phyloP scores from a whole-genome alignment of 2,113 vertebrate species.

The Platanista minor region DNA sequence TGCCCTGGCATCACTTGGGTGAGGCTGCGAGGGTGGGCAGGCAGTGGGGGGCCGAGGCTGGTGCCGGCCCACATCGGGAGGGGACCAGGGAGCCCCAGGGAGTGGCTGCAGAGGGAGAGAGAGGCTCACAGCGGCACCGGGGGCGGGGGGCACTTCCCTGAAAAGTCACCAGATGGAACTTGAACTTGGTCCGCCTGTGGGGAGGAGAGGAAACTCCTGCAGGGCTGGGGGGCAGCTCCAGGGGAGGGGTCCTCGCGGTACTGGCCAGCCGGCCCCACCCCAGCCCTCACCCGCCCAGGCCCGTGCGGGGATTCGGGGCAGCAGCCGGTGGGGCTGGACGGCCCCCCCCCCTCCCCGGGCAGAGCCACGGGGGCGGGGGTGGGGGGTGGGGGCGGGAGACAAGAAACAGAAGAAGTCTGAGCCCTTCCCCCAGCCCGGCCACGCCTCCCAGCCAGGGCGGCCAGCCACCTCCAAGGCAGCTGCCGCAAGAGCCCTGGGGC shows the following conservation, averaged over 20 bases:
- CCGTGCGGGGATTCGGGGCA: fast-evolving
- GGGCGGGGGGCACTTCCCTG: background rate
- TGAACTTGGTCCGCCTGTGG: background rate
- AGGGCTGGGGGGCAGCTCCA: fast-evolving
- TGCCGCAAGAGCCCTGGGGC: background rate
- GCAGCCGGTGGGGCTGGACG: background rate
- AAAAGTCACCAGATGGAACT: slow-evolving; percentile 44
- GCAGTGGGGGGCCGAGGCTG: background rate
- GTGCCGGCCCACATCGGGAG: background rate
- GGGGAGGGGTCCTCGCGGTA: background rate
- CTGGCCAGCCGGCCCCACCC: background rate
- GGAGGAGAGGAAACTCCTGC: background rate
- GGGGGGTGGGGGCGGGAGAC: no score
- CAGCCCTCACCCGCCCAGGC: background rate
- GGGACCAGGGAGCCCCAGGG: background rate
- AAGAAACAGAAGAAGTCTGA: background rate
- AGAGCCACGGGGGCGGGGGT: fast-evolving
- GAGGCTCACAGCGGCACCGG: fast-evolving
- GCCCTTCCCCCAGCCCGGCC: background rate
- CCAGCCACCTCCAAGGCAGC: background rate
- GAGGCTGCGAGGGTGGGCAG: background rate
- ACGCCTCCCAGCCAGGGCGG: background rate
- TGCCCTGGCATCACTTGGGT: background rate
- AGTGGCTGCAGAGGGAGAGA: background rate
- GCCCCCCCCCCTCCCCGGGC: fast-evolving